Percentiles rank a stretch among this genome's conserved stretches.
Evolutionary conservation across 2,797 vertebrate genomes (phyloP).

Genomic region (Tarsius wallacei): DNA sequence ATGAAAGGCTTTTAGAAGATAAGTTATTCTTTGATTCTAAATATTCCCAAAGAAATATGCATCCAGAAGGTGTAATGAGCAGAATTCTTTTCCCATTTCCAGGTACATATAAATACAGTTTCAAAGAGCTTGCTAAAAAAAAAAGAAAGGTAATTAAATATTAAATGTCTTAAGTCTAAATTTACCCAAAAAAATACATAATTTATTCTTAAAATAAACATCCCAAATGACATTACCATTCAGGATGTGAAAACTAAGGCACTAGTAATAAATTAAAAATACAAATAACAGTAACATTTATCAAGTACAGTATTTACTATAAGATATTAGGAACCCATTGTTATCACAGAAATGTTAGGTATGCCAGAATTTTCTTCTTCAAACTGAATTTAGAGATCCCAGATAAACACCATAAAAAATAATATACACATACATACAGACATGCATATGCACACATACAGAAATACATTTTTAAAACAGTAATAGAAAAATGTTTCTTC

Average conservation of each 20-base stretch:
- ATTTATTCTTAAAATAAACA: conserved; percentile 23
- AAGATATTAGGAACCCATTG: not conserved
- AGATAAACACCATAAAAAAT: not conserved
- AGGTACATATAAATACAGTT: conserved; percentile 93
- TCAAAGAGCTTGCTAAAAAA: conserved; percentile 88
- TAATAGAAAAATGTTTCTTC: conserved; percentile 22
- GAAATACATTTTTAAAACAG: conserved; percentile 36
- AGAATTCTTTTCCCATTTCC: conserved; percentile 94
- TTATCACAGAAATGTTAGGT: not conserved
- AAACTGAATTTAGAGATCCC: not conserved
- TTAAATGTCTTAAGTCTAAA: conserved; percentile 46
- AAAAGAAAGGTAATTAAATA: conserved; percentile 9
- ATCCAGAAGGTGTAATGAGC: conserved; percentile 91
- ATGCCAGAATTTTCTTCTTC: conserved; percentile 26
- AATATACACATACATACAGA: not conserved
- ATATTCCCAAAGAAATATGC: conserved; percentile 96
- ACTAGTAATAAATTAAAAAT: conserved; percentile 15
- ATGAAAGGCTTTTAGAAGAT: conserved; percentile 86
- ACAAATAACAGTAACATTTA: conserved; percentile 54
- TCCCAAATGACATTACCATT: conserved; percentile 15
- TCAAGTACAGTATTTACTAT: not conserved
- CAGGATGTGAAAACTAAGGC: conserved; percentile 41
- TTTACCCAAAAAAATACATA: not conserved
- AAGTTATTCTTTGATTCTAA: conserved; percentile 87
- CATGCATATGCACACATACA: not conserved